Conservation (phyloP, 2,888 invertebrate species). For the Drosophila pseudotakahashii region DNA sequence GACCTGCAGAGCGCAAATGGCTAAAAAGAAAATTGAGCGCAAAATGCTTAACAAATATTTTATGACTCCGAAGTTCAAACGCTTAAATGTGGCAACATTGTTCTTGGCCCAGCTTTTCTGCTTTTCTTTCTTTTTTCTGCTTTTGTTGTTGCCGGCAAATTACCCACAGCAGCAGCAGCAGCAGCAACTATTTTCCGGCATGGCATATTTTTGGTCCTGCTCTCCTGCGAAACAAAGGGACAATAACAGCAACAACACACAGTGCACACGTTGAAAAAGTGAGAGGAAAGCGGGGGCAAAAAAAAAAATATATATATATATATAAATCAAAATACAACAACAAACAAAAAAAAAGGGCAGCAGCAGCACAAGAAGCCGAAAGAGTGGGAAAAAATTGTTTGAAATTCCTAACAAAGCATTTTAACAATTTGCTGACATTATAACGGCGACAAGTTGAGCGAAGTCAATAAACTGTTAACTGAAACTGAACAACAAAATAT, state of each 20-base stretch:
- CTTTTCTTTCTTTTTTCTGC: conserved; percentile 14
- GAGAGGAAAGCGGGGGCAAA: neutral
- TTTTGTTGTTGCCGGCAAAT: conserved; percentile 66
- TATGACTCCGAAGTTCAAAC: conserved; percentile 76
- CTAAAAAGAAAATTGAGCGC: conserved; percentile 73
- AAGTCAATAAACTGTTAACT: conserved; percentile 79
- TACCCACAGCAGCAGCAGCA: conserved; percentile 61
- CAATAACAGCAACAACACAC: conserved; percentile 10
- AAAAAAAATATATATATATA: neutral
- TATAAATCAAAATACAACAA: neutral
- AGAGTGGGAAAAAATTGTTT: conserved; percentile 69
- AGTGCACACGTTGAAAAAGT: conserved; percentile 10
- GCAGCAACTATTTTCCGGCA: conserved; percentile 45
- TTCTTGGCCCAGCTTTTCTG: conserved; percentile 39
- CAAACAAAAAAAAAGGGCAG: conserved; percentile 4
- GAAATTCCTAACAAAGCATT: conserved; percentile 78
- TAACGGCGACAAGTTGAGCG: conserved; percentile 78
- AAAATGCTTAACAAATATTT: conserved; percentile 79
- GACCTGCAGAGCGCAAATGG: conserved; percentile 69
- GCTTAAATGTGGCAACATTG: conserved; percentile 71
- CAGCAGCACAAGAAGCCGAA: conserved; percentile 30
- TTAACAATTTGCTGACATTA: conserved; percentile 79
- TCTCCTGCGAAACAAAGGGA: conserved; percentile 38
- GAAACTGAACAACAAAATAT: conserved; percentile 37
- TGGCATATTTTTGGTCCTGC: conserved; percentile 46